Conservation (phyloP, 2,797 vertebrate genomes). For the Acomys russatus region DNA sequence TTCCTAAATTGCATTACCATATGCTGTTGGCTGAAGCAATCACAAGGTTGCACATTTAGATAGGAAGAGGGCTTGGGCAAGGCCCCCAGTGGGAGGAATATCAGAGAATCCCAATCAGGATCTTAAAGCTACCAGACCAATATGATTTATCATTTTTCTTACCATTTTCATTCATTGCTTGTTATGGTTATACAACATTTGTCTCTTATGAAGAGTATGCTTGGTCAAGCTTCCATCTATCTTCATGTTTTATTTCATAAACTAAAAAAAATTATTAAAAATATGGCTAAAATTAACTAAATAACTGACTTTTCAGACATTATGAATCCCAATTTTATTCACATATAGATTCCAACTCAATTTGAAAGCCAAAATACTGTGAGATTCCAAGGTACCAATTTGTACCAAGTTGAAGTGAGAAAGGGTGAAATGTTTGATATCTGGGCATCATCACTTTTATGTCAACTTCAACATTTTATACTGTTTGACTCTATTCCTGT, state of each 20-base stretch:
- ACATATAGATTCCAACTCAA: not conserved
- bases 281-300: conserved; percentile 23
- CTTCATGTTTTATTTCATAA: conserved; percentile 20
- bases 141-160: conserved; percentile 44
- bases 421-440: conserved; percentile 11
- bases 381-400: not conserved
- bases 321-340: conserved; percentile 34
- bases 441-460: not conserved
- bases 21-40: not conserved
- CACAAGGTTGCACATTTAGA: not conserved
- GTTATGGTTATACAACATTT: not conserved
- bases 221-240: not conserved
- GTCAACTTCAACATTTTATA: conserved; percentile 68
- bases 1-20: not conserved
- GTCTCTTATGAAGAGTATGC: conserved; percentile 7
- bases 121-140: conserved; percentile 37
- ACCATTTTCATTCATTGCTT: conserved; percentile 26
- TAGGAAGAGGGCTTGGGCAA: not conserved
- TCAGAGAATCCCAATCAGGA: not conserved
- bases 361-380: conserved; percentile 14
- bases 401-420: conserved; percentile 49
- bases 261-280: conserved; percentile 47
- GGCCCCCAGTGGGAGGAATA: not conserved
- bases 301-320: conserved; percentile 48
- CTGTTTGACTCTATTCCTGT: not conserved